These are phyloP conservation scores for Sebastes alutus DNA, from an alignment of 2,797 vertebrate genomes.

Conservation along the genomic window DNA sequence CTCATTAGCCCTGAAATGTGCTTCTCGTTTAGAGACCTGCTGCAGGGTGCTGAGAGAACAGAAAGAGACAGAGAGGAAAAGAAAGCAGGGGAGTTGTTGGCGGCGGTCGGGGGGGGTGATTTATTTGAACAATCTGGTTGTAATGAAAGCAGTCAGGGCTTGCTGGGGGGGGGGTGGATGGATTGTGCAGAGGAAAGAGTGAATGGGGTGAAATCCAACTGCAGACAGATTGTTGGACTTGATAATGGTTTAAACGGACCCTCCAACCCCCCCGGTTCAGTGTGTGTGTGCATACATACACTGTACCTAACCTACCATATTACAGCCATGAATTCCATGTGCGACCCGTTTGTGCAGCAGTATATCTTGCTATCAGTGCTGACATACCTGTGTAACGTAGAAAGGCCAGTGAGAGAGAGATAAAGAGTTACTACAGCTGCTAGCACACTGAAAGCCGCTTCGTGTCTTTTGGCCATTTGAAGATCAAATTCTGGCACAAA, in stretches of 20 bases:
- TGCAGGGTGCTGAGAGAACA: slow-evolving; percentile 32
- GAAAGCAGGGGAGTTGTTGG: not conserved
- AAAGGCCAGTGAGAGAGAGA: not conserved
- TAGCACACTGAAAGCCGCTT: slow-evolving; percentile 10
- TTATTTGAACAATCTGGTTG: slow-evolving; percentile 73
- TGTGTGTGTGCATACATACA: slow-evolving; percentile 10
- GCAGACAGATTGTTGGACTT: slow-evolving; percentile 75
- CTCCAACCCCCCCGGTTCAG: not conserved
- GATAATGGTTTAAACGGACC: slow-evolving; percentile 67
- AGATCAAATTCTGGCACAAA: slow-evolving; percentile 25
- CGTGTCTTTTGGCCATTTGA: slow-evolving; percentile 27
- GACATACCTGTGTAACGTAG: slow-evolving; percentile 42
- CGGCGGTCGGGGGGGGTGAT: slow-evolving; percentile 21
- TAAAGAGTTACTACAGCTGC: slow-evolving; percentile 26
- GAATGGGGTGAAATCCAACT: slow-evolving; percentile 61
- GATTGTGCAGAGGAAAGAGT: slow-evolving; percentile 31
- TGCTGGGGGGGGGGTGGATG: slow-evolving; percentile 46
- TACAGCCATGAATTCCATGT: slow-evolving; percentile 21
- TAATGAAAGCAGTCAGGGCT: slow-evolving; percentile 58
- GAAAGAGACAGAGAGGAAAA: not conserved
- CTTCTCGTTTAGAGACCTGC: slow-evolving; percentile 52
- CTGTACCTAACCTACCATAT: not conserved
- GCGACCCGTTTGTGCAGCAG: slow-evolving; percentile 28
- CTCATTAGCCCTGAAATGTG: slow-evolving; percentile 53
- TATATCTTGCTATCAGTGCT: slow-evolving; percentile 28